Base-by-base conservation (phyloP, 2,888 invertebrate species). In the Hecatera dysodea region DNA sequence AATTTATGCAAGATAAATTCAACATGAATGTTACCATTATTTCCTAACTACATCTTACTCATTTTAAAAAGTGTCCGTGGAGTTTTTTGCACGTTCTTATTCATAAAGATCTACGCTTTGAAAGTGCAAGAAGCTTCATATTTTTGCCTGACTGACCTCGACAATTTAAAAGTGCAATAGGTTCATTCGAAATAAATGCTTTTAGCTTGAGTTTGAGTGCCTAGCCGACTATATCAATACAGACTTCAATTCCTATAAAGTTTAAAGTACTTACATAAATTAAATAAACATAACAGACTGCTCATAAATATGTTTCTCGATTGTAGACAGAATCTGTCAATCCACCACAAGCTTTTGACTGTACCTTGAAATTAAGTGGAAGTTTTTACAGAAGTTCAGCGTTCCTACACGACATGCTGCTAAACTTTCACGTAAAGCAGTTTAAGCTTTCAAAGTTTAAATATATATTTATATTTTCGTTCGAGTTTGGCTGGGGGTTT, bases 381-480 rank as follows among this genome's bases (percentile, higher is more conserved):
- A 64, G 27, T 64, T 63, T 0, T 7, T 6, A 11, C 29, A 56
- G 15, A 36, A 52, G 36, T 52, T 60, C 24, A n/a, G 2, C n/a
- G 36, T 15, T 36, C 17, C 9, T 53, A 53, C 33, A 53, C 17
- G 8, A 19, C 53, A 27, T 67, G 11, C n/a, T 24, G 17, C 22
- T 44, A 67, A 53, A 33, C 67, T 67, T 53, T 27, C 44, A 46
- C 44, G 27, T n/a, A 48, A 62, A 11, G 36, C n/a, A 17, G 24
- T 52, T 24, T 29, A 42, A 42, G 15, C 29, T 39, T 42, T 19
- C 22, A 33, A 52, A 67, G 66, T 52, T 65, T 50, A 24, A 39
- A 67, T 24, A 11, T 12, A 36, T 12, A 36, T 52, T 42, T 29
- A 66, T 42, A 42, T 29, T 42, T 66, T 42, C 24, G 22, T 24